Base-by-base conservation (phyloP, 2,113 vertebrate genomes). In the Syngnathus scovelli region DNA sequence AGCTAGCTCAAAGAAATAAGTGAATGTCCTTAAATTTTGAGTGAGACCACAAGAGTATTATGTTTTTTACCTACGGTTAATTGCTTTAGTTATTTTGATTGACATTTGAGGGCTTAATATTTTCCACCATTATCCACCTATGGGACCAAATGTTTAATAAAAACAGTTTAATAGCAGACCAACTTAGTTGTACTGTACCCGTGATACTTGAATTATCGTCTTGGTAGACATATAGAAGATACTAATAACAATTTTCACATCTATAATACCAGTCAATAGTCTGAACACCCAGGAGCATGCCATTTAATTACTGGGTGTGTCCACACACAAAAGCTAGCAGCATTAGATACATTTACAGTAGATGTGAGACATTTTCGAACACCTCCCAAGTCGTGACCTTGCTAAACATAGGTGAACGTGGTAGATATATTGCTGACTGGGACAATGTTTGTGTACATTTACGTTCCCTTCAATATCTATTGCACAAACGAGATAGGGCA, bases 101-200 rank as follows among this genome's bases (percentile, higher is more conserved):
- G 75, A 82, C 73, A 83, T 81, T 78, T 56, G 72, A 81, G 19
- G 38, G 70, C 65, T 74, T 62, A 68, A 49, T 16, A 49, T 80
- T 16, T 46, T 46, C 44, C 44, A 16, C 44, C 13, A 80, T 67
- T 62, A 74, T 72, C 61, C 71, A 78, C 75, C 52, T 78, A 68
- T 69, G 78, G 78, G 78, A 85, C 64, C 65, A 71, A 71, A 75
- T 77, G 46, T 81, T 78, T 83, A 59, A 86, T 81, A 71, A 61
- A 77, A 78, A 66, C 61, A 64, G 64, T 66, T 69, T 71, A 64
- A 33, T 58, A 64, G 58, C 64, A 55, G 23, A 55, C 38, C 55
- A 58, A 58, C 55, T 58, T 58, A 27, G 12, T 16, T 58, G 23
- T 58, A 58, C 55, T 58, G 55, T 33, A 27, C 55, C 55, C 55